Base-by-base conservation (phyloP, 2,888 invertebrate species). In the Lysandra bellargus region DNA sequence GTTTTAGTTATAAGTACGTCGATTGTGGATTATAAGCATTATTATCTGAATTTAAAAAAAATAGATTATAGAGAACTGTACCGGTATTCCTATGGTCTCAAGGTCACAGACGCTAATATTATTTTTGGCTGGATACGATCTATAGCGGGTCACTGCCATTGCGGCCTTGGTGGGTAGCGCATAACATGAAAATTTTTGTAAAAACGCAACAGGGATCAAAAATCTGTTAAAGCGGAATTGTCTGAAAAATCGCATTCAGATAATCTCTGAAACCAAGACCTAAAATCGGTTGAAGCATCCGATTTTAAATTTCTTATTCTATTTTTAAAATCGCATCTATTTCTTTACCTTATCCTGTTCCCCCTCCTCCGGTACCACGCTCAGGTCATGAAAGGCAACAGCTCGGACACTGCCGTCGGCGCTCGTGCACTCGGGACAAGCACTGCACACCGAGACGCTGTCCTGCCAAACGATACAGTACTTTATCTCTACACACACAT, bases 321-420 rank as follows among this genome's bases (percentile, higher is more conserved):
- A 14, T 53, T 53, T 53, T 53, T 53, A 30, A 30, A 23, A 30
- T 23, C 64, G 12, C 23, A 12, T 30, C 7, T 12, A 30, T 30
- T 30, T 30, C 64, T n/a, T 81, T 83, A 90, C 90, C 90, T 89
- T 90, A 69, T 88, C 88, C 14, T 92, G 92, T 82, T 92, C 93
- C 4, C 95, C 96, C 85, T 97, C 97, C 87, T 97, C 97, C 6
- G 97, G 96, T 74, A 97, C 97, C 40, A 97, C 96, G 80, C 97
- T 97, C 77, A 97, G 94, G 87, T 97, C 97, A 89, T 97, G 97
- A 90, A 97, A 97, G 87, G 95, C 95, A 84, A 96, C 91, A 85
- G 87, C 88, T 80, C 89, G 89, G 79, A 87, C 88, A 49, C 89
- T 90, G 76, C 86, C 87, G 84, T 90, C 92, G 81, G 87, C 90